phyloP scores from a whole-genome alignment of 2,797 vertebrate genomes.

The Enteromius unitaeniatus region DNA sequence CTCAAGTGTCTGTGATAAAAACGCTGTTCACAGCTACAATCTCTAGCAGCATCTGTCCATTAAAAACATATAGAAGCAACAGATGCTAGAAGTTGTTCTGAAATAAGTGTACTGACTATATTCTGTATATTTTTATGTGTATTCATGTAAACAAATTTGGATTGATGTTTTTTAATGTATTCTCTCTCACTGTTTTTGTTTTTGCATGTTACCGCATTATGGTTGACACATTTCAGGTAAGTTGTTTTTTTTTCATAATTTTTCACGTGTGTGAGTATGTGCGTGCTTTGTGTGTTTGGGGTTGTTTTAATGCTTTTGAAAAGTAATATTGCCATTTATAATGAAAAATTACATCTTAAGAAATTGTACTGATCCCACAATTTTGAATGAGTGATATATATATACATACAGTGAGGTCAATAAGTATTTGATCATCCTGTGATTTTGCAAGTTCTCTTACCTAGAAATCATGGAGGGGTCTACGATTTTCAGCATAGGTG shows the following conservation, averaged over 20 bases:
- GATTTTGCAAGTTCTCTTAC: no score
- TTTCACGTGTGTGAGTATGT: not conserved
- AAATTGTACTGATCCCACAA: not conserved
- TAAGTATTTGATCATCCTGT: no score
- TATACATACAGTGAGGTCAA: no score
- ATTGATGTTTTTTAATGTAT: conserved; percentile 23
- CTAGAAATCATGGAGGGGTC: no score
- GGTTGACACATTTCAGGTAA: conserved; percentile 57
- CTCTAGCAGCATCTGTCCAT: not conserved
- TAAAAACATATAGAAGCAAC: not conserved
- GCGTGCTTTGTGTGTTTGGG: not conserved
- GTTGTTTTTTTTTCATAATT: conserved; percentile 32
- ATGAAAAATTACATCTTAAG: not conserved
- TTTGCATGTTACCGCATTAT: conserved; percentile 35
- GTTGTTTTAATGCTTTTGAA: not conserved
- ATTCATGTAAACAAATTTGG: not conserved
- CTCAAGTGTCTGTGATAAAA: conserved; percentile 24
- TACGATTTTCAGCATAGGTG: no score
- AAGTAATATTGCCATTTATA: not conserved
- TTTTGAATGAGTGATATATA: not conserved
- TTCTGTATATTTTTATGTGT: not conserved
- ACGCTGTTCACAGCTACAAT: conserved; percentile 32
- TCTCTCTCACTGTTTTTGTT: conserved; percentile 38
- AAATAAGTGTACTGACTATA: not conserved
- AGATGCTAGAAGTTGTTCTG: not conserved